Conservation (phyloP, 2,888 invertebrate genomes). For the Euclidia mi region DNA sequence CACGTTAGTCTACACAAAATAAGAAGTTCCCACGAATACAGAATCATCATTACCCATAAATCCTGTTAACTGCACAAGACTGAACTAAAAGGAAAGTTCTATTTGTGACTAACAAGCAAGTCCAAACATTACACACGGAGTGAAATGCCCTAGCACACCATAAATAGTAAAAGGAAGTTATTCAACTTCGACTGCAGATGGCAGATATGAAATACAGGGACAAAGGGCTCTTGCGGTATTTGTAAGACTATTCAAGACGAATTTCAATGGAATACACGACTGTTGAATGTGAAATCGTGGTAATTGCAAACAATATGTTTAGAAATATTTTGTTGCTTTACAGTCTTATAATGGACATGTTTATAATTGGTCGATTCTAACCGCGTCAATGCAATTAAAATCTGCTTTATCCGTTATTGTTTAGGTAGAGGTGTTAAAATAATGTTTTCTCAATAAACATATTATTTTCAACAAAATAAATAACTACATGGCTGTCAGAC, state of each 20-base stretch:
- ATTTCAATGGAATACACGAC: constrained; percentile 8
- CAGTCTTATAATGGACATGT: not conserved
- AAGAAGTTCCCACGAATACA: constrained; percentile 17
- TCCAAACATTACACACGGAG: constrained; percentile 51
- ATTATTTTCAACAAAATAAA: too few species aligned
- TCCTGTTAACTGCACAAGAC: constrained; percentile 25
- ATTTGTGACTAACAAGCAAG: constrained; percentile 60
- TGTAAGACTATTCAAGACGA: constrained; percentile 16
- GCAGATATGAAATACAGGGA: constrained; percentile 64
- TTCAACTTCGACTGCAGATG: constrained; percentile 58
- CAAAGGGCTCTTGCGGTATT: constrained; percentile 43
- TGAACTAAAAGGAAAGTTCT: constrained; percentile 56
- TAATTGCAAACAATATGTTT: not conserved
- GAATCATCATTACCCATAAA: constrained; percentile 36
- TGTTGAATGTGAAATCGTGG: constrained; percentile 13
- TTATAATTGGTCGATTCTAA: too few species aligned
- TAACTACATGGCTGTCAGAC: too few species aligned
- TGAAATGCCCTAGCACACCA: constrained; percentile 73
- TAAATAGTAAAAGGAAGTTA: constrained; percentile 68
- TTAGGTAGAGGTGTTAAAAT: too few species aligned
- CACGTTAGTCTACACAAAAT: not conserved
- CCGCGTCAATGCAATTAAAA: too few species aligned
- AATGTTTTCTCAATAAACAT: too few species aligned
- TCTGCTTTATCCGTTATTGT: too few species aligned
- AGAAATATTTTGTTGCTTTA: not conserved